Conservation (phyloP, 2,888 invertebrate species). For the Drosophila demipolita region DNA sequence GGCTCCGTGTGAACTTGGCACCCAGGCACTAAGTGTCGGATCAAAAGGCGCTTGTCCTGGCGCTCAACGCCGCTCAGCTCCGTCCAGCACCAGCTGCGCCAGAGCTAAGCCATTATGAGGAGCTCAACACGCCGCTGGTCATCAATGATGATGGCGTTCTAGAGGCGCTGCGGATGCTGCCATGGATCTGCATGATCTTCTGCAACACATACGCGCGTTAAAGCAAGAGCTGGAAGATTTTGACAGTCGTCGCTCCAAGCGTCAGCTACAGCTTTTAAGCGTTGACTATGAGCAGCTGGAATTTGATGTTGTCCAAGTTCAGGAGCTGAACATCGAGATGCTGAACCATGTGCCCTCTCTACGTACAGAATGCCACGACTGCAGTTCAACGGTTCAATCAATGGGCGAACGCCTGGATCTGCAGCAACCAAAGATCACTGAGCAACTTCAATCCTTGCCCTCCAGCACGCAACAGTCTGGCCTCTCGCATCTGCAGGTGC, state of each 20-base stretch:
- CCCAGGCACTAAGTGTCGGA: constrained; percentile 76
- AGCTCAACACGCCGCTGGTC: constrained; percentile 66
- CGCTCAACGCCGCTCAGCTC: constrained; percentile 26
- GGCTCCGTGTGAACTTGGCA: constrained; percentile 79
- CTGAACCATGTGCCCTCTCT: constrained; percentile 73
- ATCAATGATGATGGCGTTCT: constrained; percentile 65
- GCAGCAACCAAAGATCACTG: too few species aligned
- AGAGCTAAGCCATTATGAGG: constrained; percentile 5
- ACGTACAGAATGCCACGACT: too few species aligned
- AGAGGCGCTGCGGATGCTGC: constrained; percentile 65
- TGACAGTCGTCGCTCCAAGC: constrained; percentile 45
- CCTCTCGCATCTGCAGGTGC: too few species aligned
- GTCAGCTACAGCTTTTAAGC: constrained; percentile 45
- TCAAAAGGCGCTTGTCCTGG: constrained; percentile 71
- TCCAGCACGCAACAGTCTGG: too few species aligned
- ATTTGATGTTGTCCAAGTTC: constrained; percentile 72
- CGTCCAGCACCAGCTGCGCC: constrained; percentile 6
- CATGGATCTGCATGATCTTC: constrained; percentile 65
- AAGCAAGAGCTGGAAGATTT: constrained; percentile 50
- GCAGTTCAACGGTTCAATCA: too few species aligned
- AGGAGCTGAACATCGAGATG: constrained; percentile 76
- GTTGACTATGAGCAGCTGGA: constrained; percentile 68
- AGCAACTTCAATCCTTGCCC: too few species aligned
- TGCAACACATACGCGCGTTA: constrained; percentile 25
- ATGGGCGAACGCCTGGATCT: too few species aligned